Conservation (phyloP, 2,797 vertebrate species). For the Pangasius macronema region DNA sequence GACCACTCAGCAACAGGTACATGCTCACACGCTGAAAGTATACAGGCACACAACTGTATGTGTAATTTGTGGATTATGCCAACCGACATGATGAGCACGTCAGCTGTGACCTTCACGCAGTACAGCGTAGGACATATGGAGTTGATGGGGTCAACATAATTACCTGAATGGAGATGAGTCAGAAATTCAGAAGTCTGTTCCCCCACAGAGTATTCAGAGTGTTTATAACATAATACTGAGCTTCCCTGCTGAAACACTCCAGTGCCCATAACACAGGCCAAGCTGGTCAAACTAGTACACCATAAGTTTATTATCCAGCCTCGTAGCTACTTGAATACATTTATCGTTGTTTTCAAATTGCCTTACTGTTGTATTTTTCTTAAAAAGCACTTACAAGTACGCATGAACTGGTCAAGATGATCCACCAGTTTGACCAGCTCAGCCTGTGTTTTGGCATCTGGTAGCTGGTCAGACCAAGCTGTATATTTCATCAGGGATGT, state of each 20-base stretch:
- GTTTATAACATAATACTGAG: neutral
- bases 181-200: constrained; percentile 9
- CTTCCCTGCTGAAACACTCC: neutral
- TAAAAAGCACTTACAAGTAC: neutral
- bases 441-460: neutral
- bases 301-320: neutral
- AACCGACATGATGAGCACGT: constrained; percentile 20
- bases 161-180: constrained; percentile 29
- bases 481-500: neutral
- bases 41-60: neutral
- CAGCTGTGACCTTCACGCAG: constrained; percentile 3
- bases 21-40: constrained; percentile 9
- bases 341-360: neutral
- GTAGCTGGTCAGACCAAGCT: neutral
- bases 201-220: neutral
- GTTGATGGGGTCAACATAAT: neutral
- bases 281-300: neutral
- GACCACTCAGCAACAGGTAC: constrained; percentile 86
- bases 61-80: neutral
- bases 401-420: neutral
- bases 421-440: neutral
- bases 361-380: neutral
- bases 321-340: neutral
- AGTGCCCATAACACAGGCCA: neutral
- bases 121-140: constrained; percentile 14